Evolutionary conservation across 1,140 invertebrate genomes (phyloP), one percentile per base, ranked within the genome.

Genomic region (Lucilia cuprina): DNA sequence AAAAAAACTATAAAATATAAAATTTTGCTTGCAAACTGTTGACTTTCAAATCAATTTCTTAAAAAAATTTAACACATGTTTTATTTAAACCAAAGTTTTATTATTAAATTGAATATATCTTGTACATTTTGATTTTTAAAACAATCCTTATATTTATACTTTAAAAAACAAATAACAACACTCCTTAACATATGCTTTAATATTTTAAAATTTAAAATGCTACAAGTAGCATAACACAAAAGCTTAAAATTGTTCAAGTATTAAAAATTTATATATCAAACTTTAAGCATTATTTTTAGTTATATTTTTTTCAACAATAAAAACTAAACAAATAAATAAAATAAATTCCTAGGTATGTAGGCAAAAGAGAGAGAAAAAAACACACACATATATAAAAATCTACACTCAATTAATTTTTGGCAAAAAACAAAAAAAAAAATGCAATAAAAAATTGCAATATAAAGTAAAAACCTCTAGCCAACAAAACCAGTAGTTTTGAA

Each of bases 331-430:
- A 41, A 55, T 14, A 55, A 55, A 55, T 17, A 55, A 55, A 55
- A 41, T 55, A 55, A 17, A 14, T 55, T 55, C 17, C 7, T 55
- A 55, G 1, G 13, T 60, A 14, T 60, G 14, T 17, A 30, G 3
- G 25, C 25, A 30, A 30, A 30, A 30, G 25, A n/a, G 55, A 14
- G 55, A 3, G 41, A 14, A 7, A 17, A 21, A 70, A 70, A 70
- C 65, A 70, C 65, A 70, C 25, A 70, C n/a, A n/a, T n/a, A n/a
- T n/a, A n/a, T n/a, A 80, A 80, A 80, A 80, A 80, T 80, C 47
- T 80, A 49, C 41, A 80, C 77, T 80, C 77, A 80, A 80, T 80
- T 80, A 80, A 80, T 50, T 80, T 80, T 80, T 80, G 77, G 77
- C 41, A 80, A 49, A 80, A 70, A n/a, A n/a, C n/a, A n/a, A 65